Evolutionary conservation across 1,140 invertebrate species (phyloP).

Genomic region (Aphaenogaster ashmeadi): DNA sequence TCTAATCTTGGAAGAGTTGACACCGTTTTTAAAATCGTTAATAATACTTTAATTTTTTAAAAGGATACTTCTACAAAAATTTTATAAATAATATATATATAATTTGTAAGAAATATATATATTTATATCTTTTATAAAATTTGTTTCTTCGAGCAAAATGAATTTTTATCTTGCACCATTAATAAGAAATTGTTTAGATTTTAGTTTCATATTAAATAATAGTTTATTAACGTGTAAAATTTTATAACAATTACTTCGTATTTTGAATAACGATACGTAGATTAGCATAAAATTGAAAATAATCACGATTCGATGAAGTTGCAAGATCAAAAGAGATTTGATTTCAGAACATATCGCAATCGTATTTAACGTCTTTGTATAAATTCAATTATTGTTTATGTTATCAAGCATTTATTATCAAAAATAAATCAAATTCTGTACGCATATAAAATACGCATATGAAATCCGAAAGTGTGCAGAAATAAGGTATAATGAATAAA

Average conservation of each 20-base stretch:
- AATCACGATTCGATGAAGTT: background rate
- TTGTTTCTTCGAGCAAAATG: background rate
- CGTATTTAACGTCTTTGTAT: background rate
- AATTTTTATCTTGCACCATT: background rate
- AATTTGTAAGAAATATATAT: background rate
- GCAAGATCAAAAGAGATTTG: background rate
- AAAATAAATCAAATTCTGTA: background rate
- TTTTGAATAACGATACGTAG: background rate
- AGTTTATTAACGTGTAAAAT: background rate
- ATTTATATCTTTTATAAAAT: background rate
- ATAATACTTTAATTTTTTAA: background rate
- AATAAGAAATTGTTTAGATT: background rate
- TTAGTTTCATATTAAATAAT: background rate
- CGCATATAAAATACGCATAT: background rate
- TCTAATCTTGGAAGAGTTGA: slow-evolving; percentile 12
- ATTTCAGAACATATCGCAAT: background rate
- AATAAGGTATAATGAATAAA: background rate
- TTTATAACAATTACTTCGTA: background rate
- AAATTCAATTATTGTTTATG: slow-evolving; percentile 12
- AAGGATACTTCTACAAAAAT: background rate
- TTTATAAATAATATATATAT: background rate
- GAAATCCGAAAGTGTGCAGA: background rate
- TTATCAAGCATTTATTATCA: background rate
- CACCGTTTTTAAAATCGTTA: background rate
- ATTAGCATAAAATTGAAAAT: background rate